Conservation (phyloP, 2,888 invertebrate genomes). For the Hirtodrosophila confusa region DNA sequence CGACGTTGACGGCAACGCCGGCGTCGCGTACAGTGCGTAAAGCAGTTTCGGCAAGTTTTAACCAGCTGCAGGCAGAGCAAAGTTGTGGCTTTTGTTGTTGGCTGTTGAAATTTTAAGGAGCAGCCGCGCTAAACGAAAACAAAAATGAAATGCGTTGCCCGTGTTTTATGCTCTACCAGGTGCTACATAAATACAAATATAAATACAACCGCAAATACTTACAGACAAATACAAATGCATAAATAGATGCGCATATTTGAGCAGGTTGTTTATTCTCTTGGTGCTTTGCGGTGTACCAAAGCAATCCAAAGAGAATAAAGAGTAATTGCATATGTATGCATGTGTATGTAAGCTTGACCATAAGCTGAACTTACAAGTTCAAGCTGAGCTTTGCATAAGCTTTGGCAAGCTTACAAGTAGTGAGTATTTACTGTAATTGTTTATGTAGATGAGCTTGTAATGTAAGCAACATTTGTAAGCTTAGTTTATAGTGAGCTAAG, state of each 20-base stretch:
- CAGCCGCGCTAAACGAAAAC: slow-evolving; percentile 22
- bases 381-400: too few relatives aligned
- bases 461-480: too few relatives aligned
- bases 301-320: background rate
- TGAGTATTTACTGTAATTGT: too few relatives aligned
- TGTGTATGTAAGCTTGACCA: too few relatives aligned
- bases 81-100: slow-evolving; percentile 25
- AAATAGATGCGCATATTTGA: slow-evolving; percentile 46
- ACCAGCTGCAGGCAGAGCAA: slow-evolving; percentile 49
- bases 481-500: too few relatives aligned
- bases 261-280: slow-evolving; percentile 18
- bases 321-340: background rate
- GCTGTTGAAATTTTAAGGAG: slow-evolving; percentile 61
- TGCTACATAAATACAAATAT: slow-evolving; percentile 20
- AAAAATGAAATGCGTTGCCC: slow-evolving; percentile 28
- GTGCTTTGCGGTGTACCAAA: too few relatives aligned
- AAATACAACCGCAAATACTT: slow-evolving; percentile 16
- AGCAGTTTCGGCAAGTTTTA: slow-evolving; percentile 58
- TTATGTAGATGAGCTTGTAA: too few relatives aligned
- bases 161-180: slow-evolving; percentile 4
- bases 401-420: too few relatives aligned
- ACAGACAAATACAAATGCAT: slow-evolving; percentile 21
- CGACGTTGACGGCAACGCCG: slow-evolving; percentile 11
- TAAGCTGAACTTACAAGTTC: too few relatives aligned
- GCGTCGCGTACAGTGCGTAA: slow-evolving; percentile 36